Evolutionary conservation across 1,140 invertebrate genomes (phyloP).

Genomic region (Drosophila guanche): DNA sequence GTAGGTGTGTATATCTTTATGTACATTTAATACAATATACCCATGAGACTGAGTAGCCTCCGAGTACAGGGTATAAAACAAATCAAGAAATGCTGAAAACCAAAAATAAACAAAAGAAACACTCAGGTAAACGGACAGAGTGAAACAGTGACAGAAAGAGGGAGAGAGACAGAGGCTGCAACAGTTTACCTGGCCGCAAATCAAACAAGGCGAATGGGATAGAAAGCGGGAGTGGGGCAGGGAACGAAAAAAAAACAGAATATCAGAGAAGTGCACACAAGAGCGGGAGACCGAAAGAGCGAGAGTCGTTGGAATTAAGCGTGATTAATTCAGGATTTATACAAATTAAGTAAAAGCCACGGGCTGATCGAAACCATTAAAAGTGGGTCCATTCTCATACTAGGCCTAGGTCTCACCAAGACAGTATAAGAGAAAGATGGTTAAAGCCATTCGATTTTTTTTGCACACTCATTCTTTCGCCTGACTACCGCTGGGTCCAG

Average conservation of each 20-base stretch:
- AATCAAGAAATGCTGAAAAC: slow-evolving; percentile 78
- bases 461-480: too few relatives aligned
- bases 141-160: slow-evolving; percentile 3
- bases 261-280: slow-evolving; percentile 1
- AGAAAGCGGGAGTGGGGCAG: neutral
- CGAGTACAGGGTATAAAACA: slow-evolving; percentile 52
- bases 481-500: too few relatives aligned
- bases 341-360: slow-evolving; percentile 77
- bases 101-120: slow-evolving; percentile 78
- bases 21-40: slow-evolving; percentile 11
- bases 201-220: slow-evolving; percentile 63
- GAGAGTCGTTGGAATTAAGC: slow-evolving; percentile 77
- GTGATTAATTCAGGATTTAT: slow-evolving; percentile 80
- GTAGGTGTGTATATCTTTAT: too few relatives aligned
- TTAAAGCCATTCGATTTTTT: too few relatives aligned
- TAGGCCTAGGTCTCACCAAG: slow-evolving; percentile 30
- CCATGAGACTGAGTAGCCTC: neutral
- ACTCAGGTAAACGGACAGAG: slow-evolving; percentile 65
- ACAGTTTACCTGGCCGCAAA: slow-evolving; percentile 80
- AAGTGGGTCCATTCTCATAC: slow-evolving; percentile 25
- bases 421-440: too few relatives aligned
- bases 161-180: slow-evolving; percentile 72
- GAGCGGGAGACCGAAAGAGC: slow-evolving; percentile 4
- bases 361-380: slow-evolving; percentile 44
- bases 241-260: slow-evolving; percentile 1